Conservation (phyloP, 2,888 invertebrate genomes). For the Halictus ligatus region DNA sequence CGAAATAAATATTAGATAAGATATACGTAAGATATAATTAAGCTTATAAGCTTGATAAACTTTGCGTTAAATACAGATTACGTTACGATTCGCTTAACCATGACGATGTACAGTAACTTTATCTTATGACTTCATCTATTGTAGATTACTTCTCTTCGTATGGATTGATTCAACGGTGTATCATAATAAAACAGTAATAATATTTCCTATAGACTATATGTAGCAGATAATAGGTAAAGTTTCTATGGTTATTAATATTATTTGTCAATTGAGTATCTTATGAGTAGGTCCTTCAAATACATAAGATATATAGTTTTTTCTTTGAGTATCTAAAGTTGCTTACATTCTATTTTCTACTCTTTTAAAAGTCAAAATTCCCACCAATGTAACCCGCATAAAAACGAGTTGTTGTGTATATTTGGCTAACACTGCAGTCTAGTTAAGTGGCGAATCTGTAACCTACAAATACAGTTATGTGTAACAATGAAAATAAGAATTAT, state of each 20-base stretch:
- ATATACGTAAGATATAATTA: not conserved
- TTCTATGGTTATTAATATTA: not conserved
- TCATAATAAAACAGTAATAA: not conserved
- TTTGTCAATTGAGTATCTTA: not conserved
- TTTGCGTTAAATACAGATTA: not conserved
- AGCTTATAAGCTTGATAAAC: not conserved
- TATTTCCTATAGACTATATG: not conserved
- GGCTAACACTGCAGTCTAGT: not conserved
- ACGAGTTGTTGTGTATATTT: not conserved
- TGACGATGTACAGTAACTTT: not conserved
- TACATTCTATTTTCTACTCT: not conserved
- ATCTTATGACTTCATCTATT: not conserved
- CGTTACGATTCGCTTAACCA: not conserved
- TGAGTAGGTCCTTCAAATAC: not conserved
- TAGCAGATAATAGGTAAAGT: not conserved
- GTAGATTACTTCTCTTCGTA: not conserved
- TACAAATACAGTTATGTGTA: not conserved
- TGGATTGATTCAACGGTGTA: not conserved
- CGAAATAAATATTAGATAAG: not conserved
- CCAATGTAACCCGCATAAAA: not conserved
- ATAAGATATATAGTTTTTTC: not conserved
- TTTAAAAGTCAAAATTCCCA: not conserved
- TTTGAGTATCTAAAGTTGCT: not conserved
- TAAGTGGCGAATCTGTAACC: conserved; percentile 3
- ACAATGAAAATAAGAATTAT: not conserved